A percentile compares a stretch with the other conserved stretches of the same genome.
phyloP scores from a whole-genome alignment of 2,888 invertebrate genomes.

The Nymphalis polychloros region DNA sequence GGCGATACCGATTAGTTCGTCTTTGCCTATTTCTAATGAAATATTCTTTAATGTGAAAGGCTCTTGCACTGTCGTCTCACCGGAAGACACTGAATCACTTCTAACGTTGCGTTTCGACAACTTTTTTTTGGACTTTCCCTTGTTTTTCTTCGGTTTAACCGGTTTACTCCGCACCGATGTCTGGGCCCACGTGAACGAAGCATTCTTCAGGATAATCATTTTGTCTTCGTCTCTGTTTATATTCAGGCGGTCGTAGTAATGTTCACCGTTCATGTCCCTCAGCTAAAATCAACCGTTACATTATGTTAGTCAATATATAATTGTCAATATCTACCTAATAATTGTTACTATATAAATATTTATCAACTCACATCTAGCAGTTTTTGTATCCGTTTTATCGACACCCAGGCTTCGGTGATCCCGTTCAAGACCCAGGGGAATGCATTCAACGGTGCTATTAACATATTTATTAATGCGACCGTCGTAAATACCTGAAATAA shows the following conservation, averaged over 20 bases:
- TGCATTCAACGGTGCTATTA: constrained; percentile 97
- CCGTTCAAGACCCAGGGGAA: constrained; percentile 99
- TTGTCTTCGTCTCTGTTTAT: constrained; percentile 78
- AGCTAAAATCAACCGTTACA: constrained; percentile 65
- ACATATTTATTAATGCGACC: constrained; percentile 96
- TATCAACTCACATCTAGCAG: constrained; percentile 85
- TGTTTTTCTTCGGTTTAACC: constrained; percentile 66
- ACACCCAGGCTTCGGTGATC: constrained; percentile 97
- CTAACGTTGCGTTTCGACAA: constrained; percentile 57
- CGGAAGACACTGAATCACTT: constrained; percentile 59
- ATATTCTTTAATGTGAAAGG: constrained; percentile 66
- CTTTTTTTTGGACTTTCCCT: constrained; percentile 75
- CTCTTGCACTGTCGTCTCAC: constrained; percentile 48
- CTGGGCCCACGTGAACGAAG: constrained; percentile 83
- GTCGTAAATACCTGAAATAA: constrained; percentile 89
- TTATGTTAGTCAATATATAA: no score
- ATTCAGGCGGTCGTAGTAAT: constrained; percentile 83
- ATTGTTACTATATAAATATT: not conserved
- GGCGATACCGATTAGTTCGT: constrained; percentile 91
- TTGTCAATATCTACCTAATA: no score
- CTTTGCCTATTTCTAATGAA: constrained; percentile 76
- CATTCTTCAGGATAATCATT: constrained; percentile 82
- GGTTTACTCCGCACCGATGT: constrained; percentile 57
- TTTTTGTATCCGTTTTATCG: constrained; percentile 92
- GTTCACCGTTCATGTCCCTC: constrained; percentile 82